These are phyloP conservation scores for Amphipoea oculea DNA, from an alignment of 2,888 invertebrate species.

Conservation along the genomic window DNA sequence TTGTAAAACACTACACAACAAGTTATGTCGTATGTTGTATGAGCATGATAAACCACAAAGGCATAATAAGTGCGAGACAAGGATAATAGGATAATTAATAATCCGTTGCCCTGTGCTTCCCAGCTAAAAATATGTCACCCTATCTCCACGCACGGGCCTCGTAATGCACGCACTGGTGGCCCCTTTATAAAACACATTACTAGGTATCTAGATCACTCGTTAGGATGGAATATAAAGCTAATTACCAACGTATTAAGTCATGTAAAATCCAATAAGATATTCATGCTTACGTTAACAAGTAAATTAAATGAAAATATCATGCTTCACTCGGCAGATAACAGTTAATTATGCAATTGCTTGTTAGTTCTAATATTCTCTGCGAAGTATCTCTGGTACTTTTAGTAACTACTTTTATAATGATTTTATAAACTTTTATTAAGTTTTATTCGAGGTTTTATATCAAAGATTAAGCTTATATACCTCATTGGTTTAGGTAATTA, in stretches of 20 bases:
- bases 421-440: background rate
- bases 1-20: background rate
- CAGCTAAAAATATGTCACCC: slow-evolving; percentile 36
- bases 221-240: slow-evolving; percentile 1
- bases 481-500: background rate
- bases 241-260: background rate
- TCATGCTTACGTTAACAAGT: background rate
- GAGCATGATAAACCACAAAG: background rate
- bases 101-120: background rate
- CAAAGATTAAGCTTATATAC: background rate
- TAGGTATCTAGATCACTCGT: background rate
- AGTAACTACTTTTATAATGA: background rate
- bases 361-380: background rate
- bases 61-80: background rate
- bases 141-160: slow-evolving; percentile 15
- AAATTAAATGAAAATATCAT: slow-evolving; percentile 14
- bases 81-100: no score
- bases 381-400: slow-evolving; percentile 5
- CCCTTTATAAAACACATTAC: slow-evolving; percentile 11
- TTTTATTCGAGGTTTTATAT: background rate
- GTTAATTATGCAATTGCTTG: slow-evolving; percentile 12
- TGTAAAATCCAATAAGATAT: background rate
- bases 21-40: background rate
- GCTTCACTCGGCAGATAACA: slow-evolving; percentile 4
- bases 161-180: slow-evolving; percentile 21